Conservation (phyloP, 2,888 invertebrate species). For the Troides oblongomaculatus region DNA sequence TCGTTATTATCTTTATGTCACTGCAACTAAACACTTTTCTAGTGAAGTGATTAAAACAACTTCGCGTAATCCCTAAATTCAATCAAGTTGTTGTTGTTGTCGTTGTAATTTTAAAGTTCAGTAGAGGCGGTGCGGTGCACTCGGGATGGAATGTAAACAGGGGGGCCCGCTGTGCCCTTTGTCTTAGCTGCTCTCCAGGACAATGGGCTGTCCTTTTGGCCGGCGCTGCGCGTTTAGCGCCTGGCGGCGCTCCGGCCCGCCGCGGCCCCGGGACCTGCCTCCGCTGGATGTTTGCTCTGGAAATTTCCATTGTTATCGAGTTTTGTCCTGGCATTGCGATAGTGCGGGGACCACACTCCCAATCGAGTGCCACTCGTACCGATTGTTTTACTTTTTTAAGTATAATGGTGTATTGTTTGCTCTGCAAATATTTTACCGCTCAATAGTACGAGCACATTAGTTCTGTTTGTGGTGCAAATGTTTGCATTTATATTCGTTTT, state of each 20-base stretch:
- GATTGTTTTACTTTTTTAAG: neutral
- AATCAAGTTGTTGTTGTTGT: too few species aligned
- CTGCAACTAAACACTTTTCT: too few species aligned
- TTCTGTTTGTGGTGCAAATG: too few species aligned
- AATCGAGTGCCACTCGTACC: neutral
- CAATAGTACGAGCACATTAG: too few species aligned
- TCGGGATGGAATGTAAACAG: slow-evolving; percentile 40
- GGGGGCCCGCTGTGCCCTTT: slow-evolving; percentile 31
- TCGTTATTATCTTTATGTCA: too few species aligned
- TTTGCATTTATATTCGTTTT: too few species aligned
- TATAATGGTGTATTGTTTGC: neutral
- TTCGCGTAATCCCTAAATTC: too few species aligned
- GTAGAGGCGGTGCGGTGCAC: slow-evolving; percentile 26
- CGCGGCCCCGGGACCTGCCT: slow-evolving; percentile 22
- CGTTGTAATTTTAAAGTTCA: neutral
- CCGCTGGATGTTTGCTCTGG: slow-evolving; percentile 19
- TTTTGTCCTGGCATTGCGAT: neutral
- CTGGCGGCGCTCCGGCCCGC: too few species aligned
- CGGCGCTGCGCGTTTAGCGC: slow-evolving; percentile 29
- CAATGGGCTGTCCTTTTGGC: slow-evolving; percentile 32
- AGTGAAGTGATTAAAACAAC: too few species aligned
- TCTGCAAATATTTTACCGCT: neutral
- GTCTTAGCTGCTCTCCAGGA: slow-evolving; percentile 33
- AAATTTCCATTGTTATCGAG: slow-evolving; percentile 12
- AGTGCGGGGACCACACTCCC: neutral